Evolutionary conservation across 23 tunicate genomes (phyloP).

Genomic region (Halocynthia roretzi): DNA sequence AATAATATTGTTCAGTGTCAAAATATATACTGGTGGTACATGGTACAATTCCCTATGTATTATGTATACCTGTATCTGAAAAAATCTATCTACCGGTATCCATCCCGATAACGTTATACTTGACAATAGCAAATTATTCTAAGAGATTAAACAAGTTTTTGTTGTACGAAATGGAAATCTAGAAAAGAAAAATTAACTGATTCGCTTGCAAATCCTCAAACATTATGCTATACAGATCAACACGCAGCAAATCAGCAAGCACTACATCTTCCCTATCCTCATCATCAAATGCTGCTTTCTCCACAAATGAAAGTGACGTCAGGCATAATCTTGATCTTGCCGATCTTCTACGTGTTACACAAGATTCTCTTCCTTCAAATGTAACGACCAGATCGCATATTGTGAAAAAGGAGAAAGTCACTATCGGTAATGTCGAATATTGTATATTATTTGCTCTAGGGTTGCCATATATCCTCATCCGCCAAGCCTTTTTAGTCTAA

Average conservation of each 20-base stretch:
- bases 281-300: neutral
- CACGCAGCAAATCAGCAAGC: conserved; percentile 12
- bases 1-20: too few species aligned
- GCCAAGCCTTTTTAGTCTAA: neutral
- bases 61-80: too few species aligned
- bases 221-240: neutral
- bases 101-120: too few species aligned
- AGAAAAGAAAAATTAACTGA: neutral
- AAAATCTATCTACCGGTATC: too few species aligned
- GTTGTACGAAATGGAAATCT: neutral
- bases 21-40: too few species aligned
- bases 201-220: neutral
- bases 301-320: neutral
- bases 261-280: neutral
- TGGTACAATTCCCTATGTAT: too few species aligned
- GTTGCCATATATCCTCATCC: neutral
- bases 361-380: conserved; percentile 18
- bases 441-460: neutral
- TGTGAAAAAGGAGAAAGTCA: conserved; percentile 7
- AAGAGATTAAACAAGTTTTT: too few species aligned
- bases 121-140: too few species aligned
- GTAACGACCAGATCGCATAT: neutral
- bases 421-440: neutral
- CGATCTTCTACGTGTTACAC: conserved; percentile 28
- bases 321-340: conserved; percentile 29